A percentile compares a stretch with the other conserved stretches of the same genome.
phyloP scores from a whole-genome alignment of 1,140 invertebrate genomes.

The Drosophila aff. region DNA sequence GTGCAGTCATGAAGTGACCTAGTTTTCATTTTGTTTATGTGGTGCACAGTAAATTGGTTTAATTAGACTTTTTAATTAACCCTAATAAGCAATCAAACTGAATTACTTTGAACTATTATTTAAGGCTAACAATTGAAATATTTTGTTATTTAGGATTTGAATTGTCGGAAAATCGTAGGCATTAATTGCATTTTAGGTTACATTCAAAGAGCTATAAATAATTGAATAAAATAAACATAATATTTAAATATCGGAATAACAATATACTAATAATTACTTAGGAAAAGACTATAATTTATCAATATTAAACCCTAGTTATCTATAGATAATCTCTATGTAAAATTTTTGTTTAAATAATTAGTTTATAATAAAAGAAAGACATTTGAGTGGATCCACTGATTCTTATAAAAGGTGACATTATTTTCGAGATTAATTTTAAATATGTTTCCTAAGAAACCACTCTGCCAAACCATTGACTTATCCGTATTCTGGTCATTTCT shows the following conservation, averaged over 20 bases:
- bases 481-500: background rate
- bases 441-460: too few species aligned
- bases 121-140: background rate
- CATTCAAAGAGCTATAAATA: background rate
- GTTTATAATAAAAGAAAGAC: too few species aligned
- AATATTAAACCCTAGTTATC: background rate
- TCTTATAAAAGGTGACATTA: background rate
- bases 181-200: background rate
- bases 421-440: too few species aligned
- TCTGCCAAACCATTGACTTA: background rate
- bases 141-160: background rate
- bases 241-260: background rate
- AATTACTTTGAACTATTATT: background rate
- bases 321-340: too few species aligned
- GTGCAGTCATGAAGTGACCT: constrained; percentile 3
- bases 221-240: background rate
- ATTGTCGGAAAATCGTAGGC: background rate
- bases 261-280: background rate
- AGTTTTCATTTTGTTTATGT: constrained; percentile 6
- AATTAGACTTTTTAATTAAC: constrained; percentile 8
- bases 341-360: too few species aligned
- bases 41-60: constrained; percentile 1
- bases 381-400: too few species aligned
- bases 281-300: background rate
- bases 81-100: background rate